Percentiles rank a stretch among this genome's conserved stretches.
Evolutionary conservation across 2,797 vertebrate genomes (phyloP).

Genomic region (Sebastes iracundus): DNA sequence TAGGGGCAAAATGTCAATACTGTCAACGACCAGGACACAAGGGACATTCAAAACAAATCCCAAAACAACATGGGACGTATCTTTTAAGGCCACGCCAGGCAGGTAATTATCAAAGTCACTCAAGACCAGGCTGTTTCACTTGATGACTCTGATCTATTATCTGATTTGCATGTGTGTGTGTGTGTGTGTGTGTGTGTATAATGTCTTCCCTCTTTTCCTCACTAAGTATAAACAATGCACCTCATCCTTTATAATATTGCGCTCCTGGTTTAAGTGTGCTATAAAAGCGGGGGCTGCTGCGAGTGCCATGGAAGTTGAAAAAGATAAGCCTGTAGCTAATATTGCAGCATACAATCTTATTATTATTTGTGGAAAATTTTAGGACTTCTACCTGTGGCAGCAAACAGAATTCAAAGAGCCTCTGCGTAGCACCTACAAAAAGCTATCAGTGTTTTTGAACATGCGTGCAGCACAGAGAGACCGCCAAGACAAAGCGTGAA

Average conservation of each 20-base stretch:
- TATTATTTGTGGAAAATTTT: constrained; percentile 60
- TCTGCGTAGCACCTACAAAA: constrained; percentile 44
- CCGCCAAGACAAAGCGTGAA: constrained; percentile 41
- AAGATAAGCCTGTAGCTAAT: constrained; percentile 60
- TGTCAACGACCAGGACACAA: background rate
- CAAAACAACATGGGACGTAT: constrained; percentile 14
- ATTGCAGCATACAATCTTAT: constrained; percentile 48
- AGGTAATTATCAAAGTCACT: constrained; percentile 41
- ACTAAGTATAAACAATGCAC: constrained; percentile 44
- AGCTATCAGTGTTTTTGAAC: constrained; percentile 61
- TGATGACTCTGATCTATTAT: constrained; percentile 24
- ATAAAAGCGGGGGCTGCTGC: constrained; percentile 23
- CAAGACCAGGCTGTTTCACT: constrained; percentile 26
- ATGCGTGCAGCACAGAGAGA: constrained; percentile 31
- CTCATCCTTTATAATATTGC: constrained; percentile 26
- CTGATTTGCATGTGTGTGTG: background rate
- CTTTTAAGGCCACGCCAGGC: constrained; percentile 28
- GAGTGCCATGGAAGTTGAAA: constrained; percentile 26
- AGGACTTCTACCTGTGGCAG: constrained; percentile 54
- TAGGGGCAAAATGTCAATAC: background rate
- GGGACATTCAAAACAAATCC: background rate
- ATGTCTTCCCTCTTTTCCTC: background rate
- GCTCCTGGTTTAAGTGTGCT: constrained; percentile 26
- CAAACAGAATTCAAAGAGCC: constrained; percentile 57
- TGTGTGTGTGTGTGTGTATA: background rate